These are phyloP conservation scores for Kryptolebias marmoratus DNA, from an alignment of 2,113 vertebrate genomes.

Conservation along the genomic window DNA sequence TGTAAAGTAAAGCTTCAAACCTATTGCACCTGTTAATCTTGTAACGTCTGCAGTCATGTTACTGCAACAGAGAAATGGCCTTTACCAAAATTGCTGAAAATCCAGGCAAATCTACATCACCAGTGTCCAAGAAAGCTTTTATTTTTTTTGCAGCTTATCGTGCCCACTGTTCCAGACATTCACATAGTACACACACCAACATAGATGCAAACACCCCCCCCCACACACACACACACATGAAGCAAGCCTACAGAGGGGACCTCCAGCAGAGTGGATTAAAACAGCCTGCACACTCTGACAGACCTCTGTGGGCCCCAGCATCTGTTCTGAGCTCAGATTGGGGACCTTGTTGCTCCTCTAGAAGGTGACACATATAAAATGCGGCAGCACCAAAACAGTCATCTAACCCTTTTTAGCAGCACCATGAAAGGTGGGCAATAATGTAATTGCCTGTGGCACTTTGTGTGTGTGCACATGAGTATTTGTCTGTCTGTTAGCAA, in stretches of 20 bases:
- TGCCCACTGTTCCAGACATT: conserved; percentile 61
- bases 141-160: conserved; percentile 66
- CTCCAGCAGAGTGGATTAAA: conserved; percentile 75
- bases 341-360: conserved; percentile 48
- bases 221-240: neutral
- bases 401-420: neutral
- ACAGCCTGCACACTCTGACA: conserved; percentile 64
- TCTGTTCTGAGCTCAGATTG: conserved; percentile 61
- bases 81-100: conserved; percentile 50
- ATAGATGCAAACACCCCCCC: neutral
- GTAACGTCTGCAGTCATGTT: neutral
- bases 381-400: neutral
- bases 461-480: no score
- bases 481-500: no score
- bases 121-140: conserved; percentile 61
- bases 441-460: no score
- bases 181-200: conserved; percentile 14
- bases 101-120: conserved; percentile 64
- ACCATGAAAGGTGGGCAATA: no score
- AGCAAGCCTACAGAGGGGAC: conserved; percentile 54
- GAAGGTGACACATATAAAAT: conserved; percentile 40
- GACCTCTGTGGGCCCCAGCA: conserved; percentile 58
- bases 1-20: conserved; percentile 57
- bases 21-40: conserved; percentile 1
- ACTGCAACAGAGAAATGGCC: neutral